Evolutionary conservation across 2,797 vertebrate species (phyloP).

Genomic region (Gymnopithys bicolor): DNA sequence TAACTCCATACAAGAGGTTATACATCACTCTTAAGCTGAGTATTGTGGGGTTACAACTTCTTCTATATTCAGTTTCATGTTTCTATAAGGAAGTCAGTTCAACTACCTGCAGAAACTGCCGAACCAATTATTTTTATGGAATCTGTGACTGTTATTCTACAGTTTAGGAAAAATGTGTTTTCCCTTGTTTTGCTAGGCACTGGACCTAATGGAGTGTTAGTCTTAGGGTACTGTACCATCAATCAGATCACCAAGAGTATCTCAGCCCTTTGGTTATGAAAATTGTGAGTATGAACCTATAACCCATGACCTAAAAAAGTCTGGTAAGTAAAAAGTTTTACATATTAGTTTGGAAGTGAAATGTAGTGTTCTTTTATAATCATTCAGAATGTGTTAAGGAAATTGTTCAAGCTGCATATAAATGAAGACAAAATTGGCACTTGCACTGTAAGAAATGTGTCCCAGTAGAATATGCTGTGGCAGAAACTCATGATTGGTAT

Average conservation of each 20-base stretch:
- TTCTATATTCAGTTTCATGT: background rate
- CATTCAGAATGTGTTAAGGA: background rate
- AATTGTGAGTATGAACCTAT: background rate
- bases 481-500: background rate
- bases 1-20: accelerated
- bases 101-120: background rate
- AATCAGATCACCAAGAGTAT: background rate
- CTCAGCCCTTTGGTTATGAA: background rate
- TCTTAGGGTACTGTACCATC: background rate
- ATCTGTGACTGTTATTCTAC: background rate
- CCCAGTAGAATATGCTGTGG: background rate
- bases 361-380: background rate
- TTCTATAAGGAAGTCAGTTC: background rate
- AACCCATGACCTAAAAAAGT: background rate
- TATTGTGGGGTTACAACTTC: background rate
- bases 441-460: background rate
- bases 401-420: background rate
- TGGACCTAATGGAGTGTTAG: background rate
- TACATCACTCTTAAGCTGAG: background rate
- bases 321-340: background rate
- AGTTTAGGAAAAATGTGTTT: background rate
- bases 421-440: background rate
- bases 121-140: background rate
- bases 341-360: background rate
- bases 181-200: background rate